Evolutionary conservation across 1,140 invertebrate genomes (phyloP), one percentile per base, ranked within the genome.

Genomic region (Drosophila grimshawi): DNA sequence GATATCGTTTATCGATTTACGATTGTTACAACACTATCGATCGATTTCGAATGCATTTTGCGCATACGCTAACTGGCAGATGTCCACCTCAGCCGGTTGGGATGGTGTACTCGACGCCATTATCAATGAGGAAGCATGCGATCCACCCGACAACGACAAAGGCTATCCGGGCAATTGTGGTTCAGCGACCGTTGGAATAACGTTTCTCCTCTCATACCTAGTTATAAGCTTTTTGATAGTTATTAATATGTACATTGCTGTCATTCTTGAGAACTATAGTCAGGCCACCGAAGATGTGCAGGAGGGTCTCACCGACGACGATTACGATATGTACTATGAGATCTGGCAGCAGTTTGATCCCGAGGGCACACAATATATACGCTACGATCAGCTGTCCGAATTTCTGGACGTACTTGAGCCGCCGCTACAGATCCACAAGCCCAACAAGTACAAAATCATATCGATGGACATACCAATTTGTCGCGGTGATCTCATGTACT

Each of bases 291-390:
- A 99, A 94, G 98, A 99, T 93, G 98, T 99, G 48, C 98, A 99
- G 92, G 98, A 99, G 93, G 98, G 98, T 86, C 94, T 99, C 48
- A 99, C 98, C 35, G 98, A 99, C 92, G 98, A 99, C 93, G 98
- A 99, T 93, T 99, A 99, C 94, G 98, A 99, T 92, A 99, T 99
- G 98, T 99, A 99, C 93, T 99, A 99, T 92, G 98, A 99, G 93
- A 98, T 99, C 78, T 99, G 98, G 98, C 98, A 99, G 92, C 96
- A 98, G 86, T 99, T 98, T 93, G 98, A 99, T 93, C 98, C 98
- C 0, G 97, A 99, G 89, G 98, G 98, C 53, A 98, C 98, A 3
- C 97, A 99, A 93, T 99, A 98, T 93, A 99, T 99, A 82, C 95
- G 96, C 52, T 98, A 99, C 93, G 96, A 98, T 81, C 96, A 98